A percentile compares a stretch with the other conserved stretches of the same genome.
These are phyloP conservation scores for Mus caroli DNA, from an alignment of 2,797 vertebrate genomes.

Conservation along the genomic window DNA sequence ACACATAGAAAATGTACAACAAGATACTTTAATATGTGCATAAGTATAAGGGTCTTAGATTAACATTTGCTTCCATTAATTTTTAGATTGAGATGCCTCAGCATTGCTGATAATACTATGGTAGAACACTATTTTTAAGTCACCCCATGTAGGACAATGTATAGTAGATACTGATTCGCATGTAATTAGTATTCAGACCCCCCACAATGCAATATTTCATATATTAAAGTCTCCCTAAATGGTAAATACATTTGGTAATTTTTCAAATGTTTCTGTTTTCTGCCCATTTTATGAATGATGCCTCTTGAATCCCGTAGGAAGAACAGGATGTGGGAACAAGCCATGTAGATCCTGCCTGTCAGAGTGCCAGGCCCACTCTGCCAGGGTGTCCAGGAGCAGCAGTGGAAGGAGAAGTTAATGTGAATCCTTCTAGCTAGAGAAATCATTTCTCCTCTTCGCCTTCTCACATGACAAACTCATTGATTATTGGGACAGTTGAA, in stretches of 20 bases:
- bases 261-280: conserved; percentile 5
- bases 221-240: not conserved
- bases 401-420: not conserved
- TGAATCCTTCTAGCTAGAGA: not conserved
- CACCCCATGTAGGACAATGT: conserved; percentile 2
- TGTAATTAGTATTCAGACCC: not conserved
- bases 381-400: not conserved
- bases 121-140: conserved; percentile 19
- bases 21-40: not conserved
- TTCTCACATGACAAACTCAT: conserved; percentile 3
- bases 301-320: not conserved
- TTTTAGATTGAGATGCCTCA: conserved; percentile 36
- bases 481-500: not conserved
- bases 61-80: conserved; percentile 24
- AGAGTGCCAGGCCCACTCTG: not conserved
- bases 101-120: conserved; percentile 28
- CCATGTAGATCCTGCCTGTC: not conserved
- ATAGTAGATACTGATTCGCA: not conserved
- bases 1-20: not conserved
- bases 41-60: not conserved
- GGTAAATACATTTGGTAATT: conserved; percentile 31
- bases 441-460: not conserved
- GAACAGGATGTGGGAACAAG: not conserved
- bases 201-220: conserved; percentile 20
- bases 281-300: not conserved